A percentile compares a stretch with the other conserved stretches of the same genome.
phyloP scores from a whole-genome alignment of 2,888 invertebrate genomes.

The Sphaerophoria taeniata region DNA sequence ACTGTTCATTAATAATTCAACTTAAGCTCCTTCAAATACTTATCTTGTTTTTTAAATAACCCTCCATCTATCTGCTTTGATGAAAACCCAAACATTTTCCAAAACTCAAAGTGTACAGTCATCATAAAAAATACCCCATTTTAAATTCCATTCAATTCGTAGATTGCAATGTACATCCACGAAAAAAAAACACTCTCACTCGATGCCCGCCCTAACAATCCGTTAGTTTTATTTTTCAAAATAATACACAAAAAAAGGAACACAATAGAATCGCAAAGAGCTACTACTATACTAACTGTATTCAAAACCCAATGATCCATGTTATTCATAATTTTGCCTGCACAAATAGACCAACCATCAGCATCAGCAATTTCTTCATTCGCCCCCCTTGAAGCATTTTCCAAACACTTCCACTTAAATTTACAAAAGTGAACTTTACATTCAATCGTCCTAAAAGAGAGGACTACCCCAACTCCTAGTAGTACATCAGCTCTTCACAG shows the following conservation, averaged over 20 bases:
- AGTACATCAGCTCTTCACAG: background rate
- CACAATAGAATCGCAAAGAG: background rate
- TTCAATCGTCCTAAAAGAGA: constrained; percentile 42
- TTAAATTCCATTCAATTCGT: constrained; percentile 46
- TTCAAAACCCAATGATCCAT: constrained; percentile 66
- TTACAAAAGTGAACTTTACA: constrained; percentile 67
- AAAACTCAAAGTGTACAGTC: background rate
- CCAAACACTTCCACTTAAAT: constrained; percentile 62
- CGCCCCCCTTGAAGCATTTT: background rate
- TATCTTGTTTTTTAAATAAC: too few species aligned
- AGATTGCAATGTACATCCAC: constrained; percentile 46
- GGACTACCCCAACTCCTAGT: constrained; percentile 7
- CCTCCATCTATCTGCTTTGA: too few species aligned
- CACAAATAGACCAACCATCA: constrained; percentile 61
- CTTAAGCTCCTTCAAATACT: too few species aligned
- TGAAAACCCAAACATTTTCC: background rate
- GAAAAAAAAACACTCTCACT: too few species aligned
- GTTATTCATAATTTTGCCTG: constrained; percentile 66
- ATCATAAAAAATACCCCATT: constrained; percentile 37
- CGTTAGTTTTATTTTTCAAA: constrained; percentile 50
- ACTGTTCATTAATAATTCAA: too few species aligned
- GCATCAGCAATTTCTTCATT: background rate
- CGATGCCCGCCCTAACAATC: constrained; percentile 36
- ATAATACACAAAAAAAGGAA: background rate
- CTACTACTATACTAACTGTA: constrained; percentile 20